These are phyloP conservation scores for Tupaia chinensis DNA, from an alignment of 2,113 vertebrate genomes.

Conservation along the genomic window DNA sequence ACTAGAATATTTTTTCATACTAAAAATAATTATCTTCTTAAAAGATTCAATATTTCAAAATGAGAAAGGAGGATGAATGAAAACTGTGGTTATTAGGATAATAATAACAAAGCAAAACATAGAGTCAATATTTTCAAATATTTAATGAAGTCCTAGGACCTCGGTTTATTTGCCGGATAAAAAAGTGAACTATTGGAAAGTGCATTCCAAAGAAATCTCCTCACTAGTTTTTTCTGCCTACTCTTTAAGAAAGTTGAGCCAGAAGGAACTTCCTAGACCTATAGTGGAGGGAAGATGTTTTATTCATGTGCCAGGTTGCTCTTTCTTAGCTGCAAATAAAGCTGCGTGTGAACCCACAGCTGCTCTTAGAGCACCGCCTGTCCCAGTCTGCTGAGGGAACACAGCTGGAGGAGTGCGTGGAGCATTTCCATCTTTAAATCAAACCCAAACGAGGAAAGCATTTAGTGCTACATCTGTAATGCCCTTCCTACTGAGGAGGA, in stretches of 20 bases:
- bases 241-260: conserved; percentile 64
- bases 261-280: conserved; percentile 70
- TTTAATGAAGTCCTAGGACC: neutral
- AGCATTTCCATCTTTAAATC: conserved; percentile 83
- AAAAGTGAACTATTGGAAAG: conserved; percentile 43
- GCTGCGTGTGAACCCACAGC: conserved; percentile 84
- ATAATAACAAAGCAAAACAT: neutral
- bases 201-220: conserved; percentile 71
- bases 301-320: conserved; percentile 85
- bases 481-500: neutral
- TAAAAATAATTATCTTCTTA: conserved; percentile 5
- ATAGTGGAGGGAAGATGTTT: conserved; percentile 79
- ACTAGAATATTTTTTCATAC: neutral
- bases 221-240: neutral
- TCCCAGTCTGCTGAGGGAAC: conserved; percentile 72
- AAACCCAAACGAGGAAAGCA: conserved; percentile 78
- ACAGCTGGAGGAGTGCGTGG: conserved; percentile 84
- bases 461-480: conserved; percentile 67
- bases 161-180: conserved; percentile 30
- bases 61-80: neutral
- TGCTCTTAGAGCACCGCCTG: conserved; percentile 80
- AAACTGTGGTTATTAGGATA: neutral
- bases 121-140: conserved; percentile 52
- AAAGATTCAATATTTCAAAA: neutral
- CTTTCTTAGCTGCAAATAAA: conserved; percentile 84